Conservation (phyloP, 2,888 invertebrate species). For the Stenolophus ochropezus region DNA sequence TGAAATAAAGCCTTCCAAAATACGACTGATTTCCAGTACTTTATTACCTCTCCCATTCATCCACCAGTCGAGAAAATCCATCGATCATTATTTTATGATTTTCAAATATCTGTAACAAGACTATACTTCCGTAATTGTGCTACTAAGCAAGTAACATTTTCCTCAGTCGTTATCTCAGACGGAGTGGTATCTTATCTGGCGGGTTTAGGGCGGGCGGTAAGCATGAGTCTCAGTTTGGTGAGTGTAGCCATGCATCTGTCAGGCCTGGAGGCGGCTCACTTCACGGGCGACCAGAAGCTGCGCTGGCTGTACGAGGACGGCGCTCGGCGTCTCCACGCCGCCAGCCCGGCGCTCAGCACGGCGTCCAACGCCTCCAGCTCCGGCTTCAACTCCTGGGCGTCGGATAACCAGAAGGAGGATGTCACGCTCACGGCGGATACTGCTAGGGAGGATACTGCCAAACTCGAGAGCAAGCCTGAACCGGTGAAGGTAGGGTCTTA, state of each 20-base stretch:
- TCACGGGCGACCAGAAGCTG: slow-evolving; percentile 47
- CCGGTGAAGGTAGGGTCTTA: no score
- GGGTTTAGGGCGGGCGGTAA: slow-evolving; percentile 14
- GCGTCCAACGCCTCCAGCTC: slow-evolving; percentile 47
- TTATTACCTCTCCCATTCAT: no score
- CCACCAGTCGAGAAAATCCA: no score
- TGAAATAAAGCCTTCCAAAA: no score
- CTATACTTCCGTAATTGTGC: no score
- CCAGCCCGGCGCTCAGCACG: slow-evolving; percentile 56
- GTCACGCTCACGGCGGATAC: neutral
- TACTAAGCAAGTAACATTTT: no score
- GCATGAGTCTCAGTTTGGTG: slow-evolving; percentile 55
- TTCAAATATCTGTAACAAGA: no score
- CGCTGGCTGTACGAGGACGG: slow-evolving; percentile 55
- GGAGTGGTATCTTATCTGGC: slow-evolving; percentile 18
- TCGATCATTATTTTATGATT: no score
- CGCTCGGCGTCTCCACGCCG: slow-evolving; percentile 26
- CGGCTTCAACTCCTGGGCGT: slow-evolving; percentile 57
- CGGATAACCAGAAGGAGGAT: slow-evolving; percentile 44
- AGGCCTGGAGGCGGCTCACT: slow-evolving; percentile 52
- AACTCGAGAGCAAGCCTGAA: no score
- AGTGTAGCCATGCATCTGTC: slow-evolving; percentile 58
- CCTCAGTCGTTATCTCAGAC: neutral
- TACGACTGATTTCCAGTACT: no score
- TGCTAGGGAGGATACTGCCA: neutral